A percentile compares a stretch with the other conserved stretches of the same genome.
These are phyloP conservation scores for Lamproptera curius DNA, from an alignment of 2,888 invertebrate species.

Conservation along the genomic window DNA sequence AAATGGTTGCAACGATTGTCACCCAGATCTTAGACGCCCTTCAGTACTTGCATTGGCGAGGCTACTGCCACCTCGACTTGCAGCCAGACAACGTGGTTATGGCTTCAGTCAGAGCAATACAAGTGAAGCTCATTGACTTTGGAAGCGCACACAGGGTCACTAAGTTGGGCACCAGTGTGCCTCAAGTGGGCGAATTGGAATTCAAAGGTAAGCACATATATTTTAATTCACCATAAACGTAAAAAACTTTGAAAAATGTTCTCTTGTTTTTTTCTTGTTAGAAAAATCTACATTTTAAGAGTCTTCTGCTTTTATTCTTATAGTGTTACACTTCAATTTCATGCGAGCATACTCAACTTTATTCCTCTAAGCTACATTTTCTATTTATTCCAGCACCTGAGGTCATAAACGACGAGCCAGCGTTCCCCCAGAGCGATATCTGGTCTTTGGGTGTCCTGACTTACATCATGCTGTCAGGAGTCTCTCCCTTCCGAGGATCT, in stretches of 20 bases:
- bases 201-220: constrained; percentile 82
- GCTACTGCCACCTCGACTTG: constrained; percentile 91
- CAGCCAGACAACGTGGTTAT: constrained; percentile 98
- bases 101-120: constrained; percentile 88
- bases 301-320: too few species aligned
- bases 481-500: constrained; percentile 92
- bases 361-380: neutral
- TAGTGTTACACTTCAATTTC: too few species aligned
- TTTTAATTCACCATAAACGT: too few species aligned
- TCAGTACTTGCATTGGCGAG: constrained; percentile 97
- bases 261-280: too few species aligned
- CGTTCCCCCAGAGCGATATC: constrained; percentile 94
- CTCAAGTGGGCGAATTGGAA: constrained; percentile 85
- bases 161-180: constrained; percentile 86
- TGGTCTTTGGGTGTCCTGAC: constrained; percentile 96
- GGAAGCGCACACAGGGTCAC: constrained; percentile 91
- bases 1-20: constrained; percentile 92
- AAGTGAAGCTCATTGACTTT: constrained; percentile 95
- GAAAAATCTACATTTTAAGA: too few species aligned
- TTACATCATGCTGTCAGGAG: constrained; percentile 95
- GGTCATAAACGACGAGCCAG: constrained; percentile 90
- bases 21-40: constrained; percentile 92
- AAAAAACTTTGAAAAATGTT: too few species aligned
- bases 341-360: too few species aligned
- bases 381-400: constrained; percentile 84